phyloP scores from a whole-genome alignment of 2,797 vertebrate species.

The Rhadinocentrus ornatus region DNA sequence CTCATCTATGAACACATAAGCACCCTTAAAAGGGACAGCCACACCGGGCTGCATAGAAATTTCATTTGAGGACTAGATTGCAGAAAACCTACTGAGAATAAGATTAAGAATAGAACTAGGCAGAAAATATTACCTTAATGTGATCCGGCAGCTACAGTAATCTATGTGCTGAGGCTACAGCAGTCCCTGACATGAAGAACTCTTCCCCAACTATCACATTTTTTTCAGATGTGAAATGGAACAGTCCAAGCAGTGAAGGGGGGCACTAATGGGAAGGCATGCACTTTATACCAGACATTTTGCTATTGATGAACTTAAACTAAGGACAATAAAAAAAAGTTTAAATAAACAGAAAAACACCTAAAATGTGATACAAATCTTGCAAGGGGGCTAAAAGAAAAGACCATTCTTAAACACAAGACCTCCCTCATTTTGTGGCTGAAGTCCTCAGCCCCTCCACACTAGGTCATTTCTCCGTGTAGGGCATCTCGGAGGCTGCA shows the following conservation, averaged over 20 bases:
- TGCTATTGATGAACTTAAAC: slow-evolving; percentile 11
- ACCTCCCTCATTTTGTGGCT: slow-evolving; percentile 49
- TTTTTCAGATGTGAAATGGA: slow-evolving; percentile 85
- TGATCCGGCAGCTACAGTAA: slow-evolving; percentile 83
- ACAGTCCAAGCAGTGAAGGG: slow-evolving; percentile 67
- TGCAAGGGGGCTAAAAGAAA: not conserved
- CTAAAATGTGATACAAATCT: slow-evolving; percentile 12
- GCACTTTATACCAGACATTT: not conserved
- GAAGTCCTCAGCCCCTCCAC: slow-evolving; percentile 66
- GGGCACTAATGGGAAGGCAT: slow-evolving; percentile 21
- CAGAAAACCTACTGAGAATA: slow-evolving; percentile 14
- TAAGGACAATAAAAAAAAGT: not conserved
- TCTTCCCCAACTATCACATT: slow-evolving; percentile 90
- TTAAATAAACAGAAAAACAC: slow-evolving; percentile 1
- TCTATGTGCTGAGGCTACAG: slow-evolving; percentile 86
- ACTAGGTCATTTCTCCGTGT: slow-evolving; percentile 79
- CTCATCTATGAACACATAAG: slow-evolving; percentile 38
- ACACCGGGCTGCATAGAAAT: slow-evolving; percentile 12
- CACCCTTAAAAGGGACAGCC: slow-evolving; percentile 20
- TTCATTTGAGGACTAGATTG: slow-evolving; percentile 2
- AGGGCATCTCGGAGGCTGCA: slow-evolving; percentile 81
- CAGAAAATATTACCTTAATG: slow-evolving; percentile 83
- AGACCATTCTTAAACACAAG: not conserved
- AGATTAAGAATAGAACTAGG: slow-evolving; percentile 25
- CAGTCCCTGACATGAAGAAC: slow-evolving; percentile 88